Evolutionary conservation across 2,888 invertebrate genomes (phyloP).

Genomic region (Bembecia ichneumoniformis): DNA sequence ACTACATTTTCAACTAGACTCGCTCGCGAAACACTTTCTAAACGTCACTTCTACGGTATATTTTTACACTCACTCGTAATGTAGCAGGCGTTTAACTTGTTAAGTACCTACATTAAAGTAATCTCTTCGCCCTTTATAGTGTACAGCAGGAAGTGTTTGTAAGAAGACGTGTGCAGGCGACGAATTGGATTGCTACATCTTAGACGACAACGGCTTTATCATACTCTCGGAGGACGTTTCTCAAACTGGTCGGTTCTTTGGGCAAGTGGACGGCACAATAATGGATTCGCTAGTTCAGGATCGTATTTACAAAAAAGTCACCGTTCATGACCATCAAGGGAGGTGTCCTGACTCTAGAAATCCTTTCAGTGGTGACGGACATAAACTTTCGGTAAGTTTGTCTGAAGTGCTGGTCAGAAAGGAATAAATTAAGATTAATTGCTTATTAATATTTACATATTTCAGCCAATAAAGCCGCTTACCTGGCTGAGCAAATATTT

Average conservation of each 20-base stretch:
- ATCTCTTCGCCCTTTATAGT: conserved; percentile 50
- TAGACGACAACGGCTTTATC: conserved; percentile 96
- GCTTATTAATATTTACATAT: conserved; percentile 6
- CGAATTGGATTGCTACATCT: conserved; percentile 91
- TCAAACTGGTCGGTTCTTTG: conserved; percentile 93
- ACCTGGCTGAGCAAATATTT: conserved; percentile 71
- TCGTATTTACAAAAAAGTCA: conserved; percentile 89
- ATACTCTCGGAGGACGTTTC: conserved; percentile 89
- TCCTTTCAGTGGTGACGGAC: conserved; percentile 71
- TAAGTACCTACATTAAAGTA: no score
- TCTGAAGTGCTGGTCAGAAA: not conserved
- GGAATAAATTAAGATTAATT: conserved; percentile 1
- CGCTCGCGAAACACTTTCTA: conserved; percentile 86
- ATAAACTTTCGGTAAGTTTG: conserved; percentile 36
- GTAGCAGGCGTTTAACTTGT: not conserved
- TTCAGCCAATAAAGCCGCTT: conserved; percentile 69
- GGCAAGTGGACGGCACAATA: conserved; percentile 93
- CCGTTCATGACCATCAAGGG: conserved; percentile 91
- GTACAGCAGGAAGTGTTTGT: conserved; percentile 78
- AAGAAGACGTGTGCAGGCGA: conserved; percentile 89
- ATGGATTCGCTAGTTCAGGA: conserved; percentile 95
- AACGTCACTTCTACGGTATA: conserved; percentile 90
- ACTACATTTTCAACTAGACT: conserved; percentile 87
- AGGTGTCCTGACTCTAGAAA: conserved; percentile 81
- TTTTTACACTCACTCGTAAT: not conserved